Percentiles rank a stretch among this genome's conserved stretches.
Evolutionary conservation across 2,888 invertebrate genomes (phyloP).

Genomic region (Mythimna ferrago): DNA sequence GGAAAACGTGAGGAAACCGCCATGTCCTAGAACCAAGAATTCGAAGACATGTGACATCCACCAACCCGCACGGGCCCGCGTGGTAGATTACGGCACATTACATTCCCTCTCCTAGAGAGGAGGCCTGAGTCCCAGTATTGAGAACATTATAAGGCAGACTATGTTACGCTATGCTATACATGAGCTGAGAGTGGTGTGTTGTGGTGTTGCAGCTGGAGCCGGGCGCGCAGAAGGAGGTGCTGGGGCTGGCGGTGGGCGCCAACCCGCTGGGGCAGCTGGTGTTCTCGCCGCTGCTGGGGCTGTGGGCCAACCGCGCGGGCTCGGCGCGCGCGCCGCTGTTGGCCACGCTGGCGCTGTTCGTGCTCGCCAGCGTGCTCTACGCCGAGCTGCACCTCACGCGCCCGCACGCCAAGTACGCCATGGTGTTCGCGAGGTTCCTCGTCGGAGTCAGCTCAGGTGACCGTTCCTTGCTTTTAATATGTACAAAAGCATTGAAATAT

Average conservation of each 20-base stretch:
- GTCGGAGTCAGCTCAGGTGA: slow-evolving; percentile 96
- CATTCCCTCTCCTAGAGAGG: no score
- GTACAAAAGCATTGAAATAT: neutral
- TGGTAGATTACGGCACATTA: no score
- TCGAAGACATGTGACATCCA: no score
- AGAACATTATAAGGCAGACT: no score
- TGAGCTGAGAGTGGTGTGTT: neutral
- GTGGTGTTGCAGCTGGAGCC: slow-evolving; percentile 92
- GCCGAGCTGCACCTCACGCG: slow-evolving; percentile 94
- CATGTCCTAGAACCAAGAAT: no score
- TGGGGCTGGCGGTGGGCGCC: slow-evolving; percentile 96
- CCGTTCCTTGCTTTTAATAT: slow-evolving; percentile 10
- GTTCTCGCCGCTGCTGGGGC: slow-evolving; percentile 95
- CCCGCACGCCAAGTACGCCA: slow-evolving; percentile 92
- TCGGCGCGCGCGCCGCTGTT: slow-evolving; percentile 94
- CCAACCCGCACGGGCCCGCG: no score
- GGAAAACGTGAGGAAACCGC: no score
- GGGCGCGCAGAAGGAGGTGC: slow-evolving; percentile 94
- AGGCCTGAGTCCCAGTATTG: no score
- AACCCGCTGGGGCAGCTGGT: slow-evolving; percentile 97
- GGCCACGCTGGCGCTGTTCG: slow-evolving; percentile 93
- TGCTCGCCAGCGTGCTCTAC: slow-evolving; percentile 93
- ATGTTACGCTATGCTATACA: no score
- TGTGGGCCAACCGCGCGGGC: slow-evolving; percentile 95
- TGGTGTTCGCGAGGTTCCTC: slow-evolving; percentile 94